Conservation (phyloP, 2,888 invertebrate genomes). For the Drosophila kuntzei region DNA sequence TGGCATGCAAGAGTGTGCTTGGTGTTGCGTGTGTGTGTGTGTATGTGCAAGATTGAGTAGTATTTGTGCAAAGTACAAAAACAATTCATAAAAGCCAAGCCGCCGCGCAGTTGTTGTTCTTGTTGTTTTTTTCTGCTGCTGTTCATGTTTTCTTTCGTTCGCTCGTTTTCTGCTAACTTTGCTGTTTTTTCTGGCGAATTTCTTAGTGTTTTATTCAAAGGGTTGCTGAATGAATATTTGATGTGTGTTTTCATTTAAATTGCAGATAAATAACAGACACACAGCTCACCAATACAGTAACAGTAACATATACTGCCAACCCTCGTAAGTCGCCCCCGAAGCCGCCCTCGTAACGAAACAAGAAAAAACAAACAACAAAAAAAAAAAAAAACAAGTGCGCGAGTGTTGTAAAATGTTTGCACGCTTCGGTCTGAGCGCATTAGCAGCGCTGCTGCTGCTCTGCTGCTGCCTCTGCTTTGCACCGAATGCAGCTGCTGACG, state of each 20-base stretch:
- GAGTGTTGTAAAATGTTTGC: slow-evolving; percentile 52
- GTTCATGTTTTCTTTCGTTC: slow-evolving; percentile 8
- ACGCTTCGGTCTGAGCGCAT: slow-evolving; percentile 42
- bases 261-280: slow-evolving; percentile 64
- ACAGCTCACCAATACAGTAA: slow-evolving; percentile 36
- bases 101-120: background rate
- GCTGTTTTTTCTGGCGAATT: slow-evolving; percentile 6
- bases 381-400: slow-evolving; percentile 60
- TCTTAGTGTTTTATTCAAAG: background rate
- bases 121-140: slow-evolving; percentile 9
- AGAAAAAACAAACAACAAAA: background rate
- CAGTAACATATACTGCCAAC: slow-evolving; percentile 70
- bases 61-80: slow-evolving; percentile 22
- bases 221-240: slow-evolving; percentile 29
- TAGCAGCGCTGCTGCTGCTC: slow-evolving; percentile 64
- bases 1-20: too few species aligned
- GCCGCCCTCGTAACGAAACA: slow-evolving; percentile 29
- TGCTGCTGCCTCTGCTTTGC: slow-evolving; percentile 38
- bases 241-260: slow-evolving; percentile 54
- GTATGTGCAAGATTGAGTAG: slow-evolving; percentile 17
- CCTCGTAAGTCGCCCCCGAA: slow-evolving; percentile 43
- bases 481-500: slow-evolving; percentile 49
- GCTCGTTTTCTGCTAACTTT: slow-evolving; percentile 10
- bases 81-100: slow-evolving; percentile 28
- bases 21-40: slow-evolving; percentile 12